Evolutionary conservation across 2,113 vertebrate genomes (phyloP), one percentile per base, ranked within the genome.

Genomic region (Fulica atra): DNA sequence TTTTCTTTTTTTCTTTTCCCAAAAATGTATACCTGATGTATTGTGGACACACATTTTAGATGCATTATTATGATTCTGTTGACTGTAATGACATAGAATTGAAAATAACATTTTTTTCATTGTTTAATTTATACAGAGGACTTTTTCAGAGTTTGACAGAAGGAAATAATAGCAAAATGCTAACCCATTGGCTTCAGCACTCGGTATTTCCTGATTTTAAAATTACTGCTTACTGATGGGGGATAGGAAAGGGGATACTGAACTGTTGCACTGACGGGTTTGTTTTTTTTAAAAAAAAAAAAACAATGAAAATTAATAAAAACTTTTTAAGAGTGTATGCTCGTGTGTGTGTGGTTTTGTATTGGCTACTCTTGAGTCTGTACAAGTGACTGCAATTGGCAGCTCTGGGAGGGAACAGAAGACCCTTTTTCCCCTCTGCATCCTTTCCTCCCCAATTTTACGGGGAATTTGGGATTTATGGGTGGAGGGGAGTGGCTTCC

Each of bases 101-200:
- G 98, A 98, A 98, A 98, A 95, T 97, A 97, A 97, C 97, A 94
- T 95, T 98, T 98, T 98, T 98, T 97, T 98, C 97, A 97, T 98
- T 98, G 98, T 98, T 98, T 98, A 98, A 98, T 98, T 98, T 98
- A 98, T 98, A 98, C 98, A 98, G 97, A 98, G 98, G 98, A 98
- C 97, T 98, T 98, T 98, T 98, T 97, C 98, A 98, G 97, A 98
- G 98, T 97, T 98, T 98, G 97, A 98, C 97, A 98, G 98, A 98
- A 98, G 98, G 98, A 98, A 96, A 98, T 98, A 98, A 98, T 98
- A 98, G 98, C 97, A 98, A 98, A 98, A 98, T 98, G 97, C 97
- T 97, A 98, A 98, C 98, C 98, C 97, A 93, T 97, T 98, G 98
- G 97, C 98, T 98, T 97, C 98, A 98, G 96, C 97, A 98, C 96